Evolutionary conservation across 2,797 vertebrate species (phyloP).

Genomic region (Varecia variegata): DNA sequence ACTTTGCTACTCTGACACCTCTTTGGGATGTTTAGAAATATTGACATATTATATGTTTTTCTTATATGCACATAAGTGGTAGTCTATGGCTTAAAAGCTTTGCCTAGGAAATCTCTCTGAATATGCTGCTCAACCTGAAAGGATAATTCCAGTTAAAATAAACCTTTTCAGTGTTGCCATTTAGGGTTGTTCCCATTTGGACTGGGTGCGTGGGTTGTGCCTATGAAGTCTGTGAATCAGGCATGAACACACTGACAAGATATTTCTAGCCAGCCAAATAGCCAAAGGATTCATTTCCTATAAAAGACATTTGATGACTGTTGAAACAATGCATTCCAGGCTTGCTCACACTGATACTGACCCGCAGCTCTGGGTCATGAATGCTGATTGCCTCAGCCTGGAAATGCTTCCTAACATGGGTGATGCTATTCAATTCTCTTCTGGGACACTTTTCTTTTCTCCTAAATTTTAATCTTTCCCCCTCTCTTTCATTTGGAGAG

Average conservation of each 20-base stretch:
- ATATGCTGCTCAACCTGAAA: not conserved
- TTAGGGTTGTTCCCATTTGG: conserved; percentile 32
- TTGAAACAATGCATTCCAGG: not conserved
- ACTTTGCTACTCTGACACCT: not conserved
- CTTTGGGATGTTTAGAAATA: not conserved
- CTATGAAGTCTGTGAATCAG: conserved; percentile 57
- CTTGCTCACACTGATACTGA: not conserved
- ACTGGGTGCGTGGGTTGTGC: conserved; percentile 31
- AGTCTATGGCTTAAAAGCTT: not conserved
- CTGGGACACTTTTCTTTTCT: not conserved
- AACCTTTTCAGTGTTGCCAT: conserved; percentile 8
- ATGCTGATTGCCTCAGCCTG: not conserved
- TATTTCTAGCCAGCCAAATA: conserved; percentile 39
- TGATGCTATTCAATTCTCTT: not conserved
- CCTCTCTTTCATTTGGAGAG: not conserved
- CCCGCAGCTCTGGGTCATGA: not conserved
- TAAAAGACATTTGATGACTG: conserved; percentile 10
- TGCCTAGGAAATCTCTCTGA: not conserved
- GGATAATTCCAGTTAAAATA: conserved; percentile 25
- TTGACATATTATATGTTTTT: not conserved
- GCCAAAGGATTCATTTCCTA: conserved; percentile 50
- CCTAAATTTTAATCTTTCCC: not conserved
- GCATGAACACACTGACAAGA: conserved; percentile 7
- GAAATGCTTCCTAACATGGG: not conserved
- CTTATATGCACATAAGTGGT: not conserved